Base-by-base conservation (phyloP, 64 coral and sea anemone species). In the Montipora efflorescens region DNA sequence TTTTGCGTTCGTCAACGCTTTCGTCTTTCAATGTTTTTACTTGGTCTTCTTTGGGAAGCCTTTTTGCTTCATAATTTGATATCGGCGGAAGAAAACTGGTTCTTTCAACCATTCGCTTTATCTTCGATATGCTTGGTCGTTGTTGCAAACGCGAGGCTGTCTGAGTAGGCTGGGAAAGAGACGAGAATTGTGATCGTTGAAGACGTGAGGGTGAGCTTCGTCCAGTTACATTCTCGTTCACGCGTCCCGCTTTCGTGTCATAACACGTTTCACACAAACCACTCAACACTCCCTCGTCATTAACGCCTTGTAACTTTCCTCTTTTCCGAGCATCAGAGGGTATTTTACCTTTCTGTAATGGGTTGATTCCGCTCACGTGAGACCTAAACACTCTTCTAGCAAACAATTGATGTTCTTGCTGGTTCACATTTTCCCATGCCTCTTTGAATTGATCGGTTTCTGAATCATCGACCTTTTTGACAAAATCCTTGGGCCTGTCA, bases 1-100 rank as follows among this genome's bases (percentile, higher is more conserved):
- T 67, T 9, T 55, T 44, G 7, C 74, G 70, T 71, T 83, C 72
- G 2, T n/a, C 51, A 7, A 84, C 67, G 23, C 75, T 76, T 75
- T 67, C 46, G 4, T 92, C 64, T 21, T 59, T 57, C 14, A 75
- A 5, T 4, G 45, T 78, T 6, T 67, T 16, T 47, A 66, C 11
- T 66, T 48, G 45, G 20, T 22, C 47, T 19, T 88, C 45, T 62
- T 69, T 88, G 3, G 92, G 84, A 12, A 83, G 83, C 79, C 87
- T 93, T 62, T 93, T 93, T 2, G 75, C 92, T n/a, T 79, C 83
- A 23, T 58, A 61, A 5, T 78, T 87, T 8, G 92, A 84, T 80
- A 93, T 88, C 19, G 92, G 92, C 2, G 92, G 92, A 5, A 75
- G 51, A 93, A 93, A 93, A 20, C 12, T 36, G 19, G 9, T 93